Base-by-base conservation (phyloP, 2,113 vertebrate genomes). In the Polyodon spathula region DNA sequence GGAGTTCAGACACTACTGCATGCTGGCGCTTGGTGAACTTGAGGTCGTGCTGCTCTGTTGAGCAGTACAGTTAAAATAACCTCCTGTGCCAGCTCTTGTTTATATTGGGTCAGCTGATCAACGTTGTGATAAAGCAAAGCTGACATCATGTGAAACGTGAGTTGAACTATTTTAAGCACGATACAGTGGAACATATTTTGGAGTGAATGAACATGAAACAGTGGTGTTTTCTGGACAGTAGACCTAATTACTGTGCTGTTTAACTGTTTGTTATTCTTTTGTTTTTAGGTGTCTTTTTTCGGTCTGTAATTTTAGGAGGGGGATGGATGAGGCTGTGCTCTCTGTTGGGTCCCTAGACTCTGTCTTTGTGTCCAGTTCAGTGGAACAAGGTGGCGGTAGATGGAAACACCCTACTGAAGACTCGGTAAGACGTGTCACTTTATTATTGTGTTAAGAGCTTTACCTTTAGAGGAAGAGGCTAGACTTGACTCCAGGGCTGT, bases 331-430 rank as follows among this genome's bases (percentile, higher is more conserved):
- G 55, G 75, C 81, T 9, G 60, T 79, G 55, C 68, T 84, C 64
- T 81, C 81, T 40, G 80, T 88, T 67, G 81, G 85, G 69, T 76
- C 81, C 9, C 82, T 86, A 76, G 89, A 91, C 69, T 78, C 86
- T 74, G 86, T 86, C 66, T 88, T 82, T 64, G 68, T 85, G 53
- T 82, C 87, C 39, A 67, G 74, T 73, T 84, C 84, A 54, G 72
- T 82, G 65, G 87, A 89, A 56, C 84, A 81, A 58, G 78, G 70
- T 41, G 71, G 84, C 37, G 76, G 72, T 65, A 81, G 81, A 71
- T 84, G 84, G 66, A 91, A 90, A 72, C 84, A 84, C 65, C 68
- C 80, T 60, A 74, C 15, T 40, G 89, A 89, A 54, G 89, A 90
- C 57, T 88, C 83, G 81, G 89, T 91, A 80, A 87, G 87, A 76